phyloP scores from a whole-genome alignment of 2,888 invertebrate species.

The Endotricha flammealis region DNA sequence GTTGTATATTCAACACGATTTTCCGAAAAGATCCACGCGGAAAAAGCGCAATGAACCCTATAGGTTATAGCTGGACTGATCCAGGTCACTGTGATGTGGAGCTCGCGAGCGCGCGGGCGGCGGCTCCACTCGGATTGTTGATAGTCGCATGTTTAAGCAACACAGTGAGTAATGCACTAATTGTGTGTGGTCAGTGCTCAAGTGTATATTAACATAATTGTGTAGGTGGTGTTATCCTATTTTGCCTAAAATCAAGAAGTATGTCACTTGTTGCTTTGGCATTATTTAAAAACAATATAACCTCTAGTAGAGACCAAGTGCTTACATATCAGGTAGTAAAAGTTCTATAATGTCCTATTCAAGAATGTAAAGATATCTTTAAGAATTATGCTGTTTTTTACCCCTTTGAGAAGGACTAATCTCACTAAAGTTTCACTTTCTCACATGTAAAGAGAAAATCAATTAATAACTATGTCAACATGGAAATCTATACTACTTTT shows the following conservation, averaged over 20 bases:
- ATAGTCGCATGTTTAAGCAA: constrained; percentile 2
- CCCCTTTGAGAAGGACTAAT: no score
- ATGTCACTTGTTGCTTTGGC: neutral
- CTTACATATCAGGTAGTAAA: no score
- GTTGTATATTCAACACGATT: constrained; percentile 55
- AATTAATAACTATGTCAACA: no score
- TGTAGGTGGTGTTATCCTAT: neutral
- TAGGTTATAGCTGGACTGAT: constrained; percentile 57
- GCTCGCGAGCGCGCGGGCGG: constrained; percentile 25
- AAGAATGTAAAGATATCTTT: no score
- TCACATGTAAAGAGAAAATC: no score
- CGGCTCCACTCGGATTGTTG: constrained; percentile 13
- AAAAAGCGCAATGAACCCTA: constrained; percentile 53
- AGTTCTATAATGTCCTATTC: no score
- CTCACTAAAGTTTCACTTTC: no score
- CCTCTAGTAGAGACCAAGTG: no score
- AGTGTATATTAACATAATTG: neutral
- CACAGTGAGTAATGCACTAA: constrained; percentile 6
- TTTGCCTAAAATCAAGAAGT: no score
- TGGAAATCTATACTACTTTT: no score
- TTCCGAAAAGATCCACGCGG: constrained; percentile 57
- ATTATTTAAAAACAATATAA: no score
- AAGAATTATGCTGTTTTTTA: no score
- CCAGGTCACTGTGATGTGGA: constrained; percentile 42
- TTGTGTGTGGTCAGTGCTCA: neutral